Evolutionary conservation across 2,797 vertebrate species (phyloP), one percentile per base, ranked within the genome.

Genomic region (Podarcis siculus): DNA sequence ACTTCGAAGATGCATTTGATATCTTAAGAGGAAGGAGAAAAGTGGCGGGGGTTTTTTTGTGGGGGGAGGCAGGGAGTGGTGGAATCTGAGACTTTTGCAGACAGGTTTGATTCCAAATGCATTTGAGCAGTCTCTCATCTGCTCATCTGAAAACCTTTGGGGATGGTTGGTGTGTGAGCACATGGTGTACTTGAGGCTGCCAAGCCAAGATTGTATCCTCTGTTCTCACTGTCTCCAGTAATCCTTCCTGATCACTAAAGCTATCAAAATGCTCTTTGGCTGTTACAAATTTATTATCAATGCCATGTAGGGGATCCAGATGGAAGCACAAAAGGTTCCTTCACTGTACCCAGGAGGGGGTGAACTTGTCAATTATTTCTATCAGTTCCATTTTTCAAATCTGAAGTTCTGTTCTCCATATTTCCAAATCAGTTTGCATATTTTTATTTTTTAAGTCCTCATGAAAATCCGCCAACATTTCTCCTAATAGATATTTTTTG

Each of bases 221-320:
- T 82, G 72, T 79, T 89, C 78, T 83, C 37, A 79, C 45, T 25
- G n/a, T 67, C 69, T 75, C 49, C 87, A 89, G 66, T 73, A 81
- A 73, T 71, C 76, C 76, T 81, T 85, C 61, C 71, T 77, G 78
- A 89, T 69, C 71, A 67, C 30, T 81, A 80, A 85, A 82, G 71
- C 58, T 81, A 67, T 86, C 71, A 75, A 81, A 80, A 67, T 27
- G 67, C 9, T 30, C 49, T 81, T 42, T 64, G 71, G 35, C 19
- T 64, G 86, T 42, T 72, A 87, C 37, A 32, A 69, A 71, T 76
- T 61, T 75, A 85, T 89, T 75, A 55, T 37, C 72, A 75, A 49
- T 67, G 32, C 21, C 23, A 19, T 5, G 64, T 32, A 79, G 45
- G 42, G 23, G 39, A 27, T 82, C 45, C 4, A 35, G 32, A 49